Percentiles rank a stretch among this genome's conserved stretches.
These are phyloP conservation scores for Zosterops japonicus DNA, from an alignment of 2,113 vertebrate species.

Conservation along the genomic window DNA sequence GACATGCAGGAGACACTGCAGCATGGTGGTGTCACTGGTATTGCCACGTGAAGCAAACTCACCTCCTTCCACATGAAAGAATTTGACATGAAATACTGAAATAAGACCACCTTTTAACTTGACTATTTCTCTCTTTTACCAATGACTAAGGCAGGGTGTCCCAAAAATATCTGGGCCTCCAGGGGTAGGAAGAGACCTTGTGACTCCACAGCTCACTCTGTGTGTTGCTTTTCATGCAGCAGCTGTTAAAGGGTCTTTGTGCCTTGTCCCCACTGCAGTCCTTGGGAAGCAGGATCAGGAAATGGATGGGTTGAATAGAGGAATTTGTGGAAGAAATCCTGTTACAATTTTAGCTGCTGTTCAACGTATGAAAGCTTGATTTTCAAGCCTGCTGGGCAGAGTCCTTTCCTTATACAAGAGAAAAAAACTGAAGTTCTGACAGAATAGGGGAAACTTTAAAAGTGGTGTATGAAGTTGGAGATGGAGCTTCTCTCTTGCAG, in stretches of 20 bases:
- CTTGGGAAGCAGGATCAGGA: constrained; percentile 9
- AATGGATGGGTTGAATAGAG: background rate
- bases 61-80: background rate
- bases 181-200: background rate
- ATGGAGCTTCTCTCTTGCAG: background rate
- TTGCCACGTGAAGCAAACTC: background rate
- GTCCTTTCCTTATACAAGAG: background rate
- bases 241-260: constrained; percentile 49
- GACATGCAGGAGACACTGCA: background rate
- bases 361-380: background rate
- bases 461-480: background rate
- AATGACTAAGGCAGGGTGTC: background rate
- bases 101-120: background rate
- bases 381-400: background rate
- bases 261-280: background rate
- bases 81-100: background rate
- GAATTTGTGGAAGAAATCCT: background rate
- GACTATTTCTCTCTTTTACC: background rate
- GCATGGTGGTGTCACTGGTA: background rate
- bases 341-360: background rate
- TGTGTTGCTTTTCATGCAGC: background rate
- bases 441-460: background rate
- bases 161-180: background rate
- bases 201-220: background rate
- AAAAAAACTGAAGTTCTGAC: background rate